Evolutionary conservation across 53 echinoderm and acorn worm species (phyloP).

Genomic region (Paracentrotus lividus): DNA sequence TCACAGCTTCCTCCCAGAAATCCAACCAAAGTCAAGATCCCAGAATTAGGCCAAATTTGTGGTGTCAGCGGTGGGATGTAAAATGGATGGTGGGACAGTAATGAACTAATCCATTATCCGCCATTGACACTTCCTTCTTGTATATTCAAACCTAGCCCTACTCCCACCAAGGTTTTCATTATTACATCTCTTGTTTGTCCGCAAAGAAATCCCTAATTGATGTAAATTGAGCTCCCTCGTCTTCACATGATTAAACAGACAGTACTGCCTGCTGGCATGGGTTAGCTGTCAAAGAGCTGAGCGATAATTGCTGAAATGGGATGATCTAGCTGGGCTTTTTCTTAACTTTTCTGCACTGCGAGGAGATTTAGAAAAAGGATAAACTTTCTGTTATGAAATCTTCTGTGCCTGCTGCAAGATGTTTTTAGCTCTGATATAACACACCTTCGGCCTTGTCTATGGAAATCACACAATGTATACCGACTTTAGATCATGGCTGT

Average conservation of each 20-base stretch:
- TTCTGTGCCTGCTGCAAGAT: too few relatives aligned
- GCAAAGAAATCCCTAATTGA: background rate
- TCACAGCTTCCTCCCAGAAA: slow-evolving; percentile 41
- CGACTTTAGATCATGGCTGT: background rate
- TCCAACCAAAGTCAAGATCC: slow-evolving; percentile 2
- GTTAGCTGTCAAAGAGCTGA: background rate
- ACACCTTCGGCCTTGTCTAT: background rate
- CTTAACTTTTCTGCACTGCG: background rate
- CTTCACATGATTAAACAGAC: slow-evolving; percentile 1
- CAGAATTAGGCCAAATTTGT: slow-evolving; percentile 38
- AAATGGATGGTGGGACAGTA: slow-evolving; percentile 44
- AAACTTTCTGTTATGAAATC: too few relatives aligned
- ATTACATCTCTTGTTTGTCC: background rate
- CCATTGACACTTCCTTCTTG: slow-evolving; percentile 27
- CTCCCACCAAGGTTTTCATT: slow-evolving; percentile 4
- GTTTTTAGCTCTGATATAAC: background rate
- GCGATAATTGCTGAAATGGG: slow-evolving; percentile 8
- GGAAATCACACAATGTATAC: background rate
- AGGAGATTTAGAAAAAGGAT: background rate
- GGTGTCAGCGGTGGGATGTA: slow-evolving; percentile 16
- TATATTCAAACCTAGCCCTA: background rate
- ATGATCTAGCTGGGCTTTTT: background rate
- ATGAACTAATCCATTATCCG: slow-evolving; percentile 46
- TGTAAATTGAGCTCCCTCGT: slow-evolving; percentile 23
- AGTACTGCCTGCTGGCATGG: background rate